Evolutionary conservation across 2,113 vertebrate genomes (phyloP), one percentile per base, ranked within the genome.

Genomic region (Aphelocoma coerulescens): DNA sequence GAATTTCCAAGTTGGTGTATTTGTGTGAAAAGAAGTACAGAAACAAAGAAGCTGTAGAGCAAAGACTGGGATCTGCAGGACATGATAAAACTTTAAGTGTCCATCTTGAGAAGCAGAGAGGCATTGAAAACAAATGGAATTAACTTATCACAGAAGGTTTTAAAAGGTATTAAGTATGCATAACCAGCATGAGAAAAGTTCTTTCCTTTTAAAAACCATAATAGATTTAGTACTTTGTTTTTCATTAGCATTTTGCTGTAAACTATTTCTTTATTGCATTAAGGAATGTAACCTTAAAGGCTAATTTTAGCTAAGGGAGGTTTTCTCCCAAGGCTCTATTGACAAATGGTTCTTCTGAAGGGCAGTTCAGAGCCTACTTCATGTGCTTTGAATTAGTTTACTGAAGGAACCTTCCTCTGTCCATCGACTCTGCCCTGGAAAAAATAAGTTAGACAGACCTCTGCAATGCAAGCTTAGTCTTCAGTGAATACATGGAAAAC

Each of bases 261-360:
- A 85, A 91, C n/a, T 24, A 85, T 88, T 86, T 73, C 62, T 58
- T 76, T 91, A 91, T 73, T 92, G 41, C 75, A 76, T 92, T 76
- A 82, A 89, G 58, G 54, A 79, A 32, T 76, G 33, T 79, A 83
- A 92, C 61, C 52, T 90, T 92, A 86, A 85, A 83, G 63, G 39
- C 67, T 83, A 86, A 92, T 73, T 92, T 88, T 83, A 86, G 41
- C 75, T 66, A 83, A 85, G 54, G 33, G 39, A 88, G 32, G 27
- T 35, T 91, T 89, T 82, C 27, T 96, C 61, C 35, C 0, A 14
- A 80, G 75, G 49, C 35, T 88, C 4, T 80, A 26, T 65, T 86
- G 83, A 91, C 59, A 92, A 92, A 91, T 92, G 22, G n/a, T 28
- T 85, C 61, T 68, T 90, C 63, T 85, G 79, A 88, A 93, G 83